These are phyloP conservation scores for Acyrthosiphon pisum DNA, from an alignment of 1,140 invertebrate genomes.

Conservation along the genomic window DNA sequence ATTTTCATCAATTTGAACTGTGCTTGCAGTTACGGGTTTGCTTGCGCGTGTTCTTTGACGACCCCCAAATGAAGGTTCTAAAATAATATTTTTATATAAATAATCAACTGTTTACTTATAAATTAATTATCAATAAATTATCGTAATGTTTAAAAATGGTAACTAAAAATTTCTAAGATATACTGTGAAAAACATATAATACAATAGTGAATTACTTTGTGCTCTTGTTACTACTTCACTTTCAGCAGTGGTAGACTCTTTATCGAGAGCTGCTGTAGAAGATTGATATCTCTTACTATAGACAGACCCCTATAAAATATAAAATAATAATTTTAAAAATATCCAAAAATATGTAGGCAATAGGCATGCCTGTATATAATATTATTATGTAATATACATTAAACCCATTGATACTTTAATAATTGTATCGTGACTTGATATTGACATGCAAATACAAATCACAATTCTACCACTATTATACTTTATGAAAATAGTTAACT, in stretches of 20 bases:
- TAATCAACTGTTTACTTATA: background rate
- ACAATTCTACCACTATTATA: background rate
- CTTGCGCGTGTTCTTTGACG: conserved; percentile 43
- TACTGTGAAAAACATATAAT: background rate
- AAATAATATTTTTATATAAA: background rate
- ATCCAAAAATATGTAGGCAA: background rate
- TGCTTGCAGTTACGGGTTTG: conserved; percentile 21
- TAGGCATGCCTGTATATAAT: background rate
- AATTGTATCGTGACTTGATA: background rate
- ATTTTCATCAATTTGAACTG: conserved; percentile 32
- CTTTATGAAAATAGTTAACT: background rate
- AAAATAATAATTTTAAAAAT: background rate
- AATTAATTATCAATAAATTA: background rate
- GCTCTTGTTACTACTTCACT: conserved; percentile 49
- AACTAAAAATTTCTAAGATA: background rate
- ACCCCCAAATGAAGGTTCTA: conserved; percentile 39
- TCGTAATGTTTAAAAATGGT: background rate
- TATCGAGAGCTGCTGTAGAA: conserved; percentile 42
- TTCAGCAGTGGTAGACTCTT: conserved; percentile 35
- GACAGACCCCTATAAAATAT: conserved; percentile 33
- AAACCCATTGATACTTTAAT: background rate
- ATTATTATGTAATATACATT: background rate
- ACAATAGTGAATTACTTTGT: conserved; percentile 30
- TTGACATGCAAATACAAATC: background rate
- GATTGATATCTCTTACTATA: conserved; percentile 54